A percentile compares a stretch with the other conserved stretches of the same genome.
Evolutionary conservation across 2,113 vertebrate genomes (phyloP).

Genomic region (Salvelinus alpinus): DNA sequence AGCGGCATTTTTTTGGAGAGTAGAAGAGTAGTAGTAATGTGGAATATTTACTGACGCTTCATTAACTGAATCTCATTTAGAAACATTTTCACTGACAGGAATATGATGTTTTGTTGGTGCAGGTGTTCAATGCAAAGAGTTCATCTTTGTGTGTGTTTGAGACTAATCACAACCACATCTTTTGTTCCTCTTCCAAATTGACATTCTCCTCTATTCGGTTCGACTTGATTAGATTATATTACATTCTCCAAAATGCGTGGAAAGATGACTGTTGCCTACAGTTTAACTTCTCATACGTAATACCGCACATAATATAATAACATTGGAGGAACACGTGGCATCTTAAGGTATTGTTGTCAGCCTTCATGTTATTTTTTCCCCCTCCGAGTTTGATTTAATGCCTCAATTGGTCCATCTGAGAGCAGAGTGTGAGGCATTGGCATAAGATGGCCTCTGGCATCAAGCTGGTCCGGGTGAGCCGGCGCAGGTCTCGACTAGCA

Average conservation of each 20-base stretch:
- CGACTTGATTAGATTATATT: too few relatives aligned
- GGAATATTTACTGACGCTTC: background rate
- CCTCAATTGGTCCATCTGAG: conserved; percentile 58
- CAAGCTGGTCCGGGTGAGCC: conserved; percentile 58
- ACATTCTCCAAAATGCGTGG: too few relatives aligned
- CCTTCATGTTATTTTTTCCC: conserved; percentile 10
- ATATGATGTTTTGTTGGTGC: background rate
- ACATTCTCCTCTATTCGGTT: too few relatives aligned
- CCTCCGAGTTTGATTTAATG: conserved; percentile 56
- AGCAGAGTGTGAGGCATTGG: conserved; percentile 53
- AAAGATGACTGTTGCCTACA: too few relatives aligned
- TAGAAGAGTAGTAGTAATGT: background rate
- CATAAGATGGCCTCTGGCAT: conserved; percentile 62
- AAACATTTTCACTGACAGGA: background rate
- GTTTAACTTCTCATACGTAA: too few relatives aligned
- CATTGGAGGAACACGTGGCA: background rate
- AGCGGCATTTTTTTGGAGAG: background rate
- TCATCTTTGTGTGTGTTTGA: too few relatives aligned
- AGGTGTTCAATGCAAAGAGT: background rate
- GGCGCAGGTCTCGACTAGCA: conserved; percentile 68
- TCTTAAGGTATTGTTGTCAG: background rate
- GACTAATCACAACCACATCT: background rate
- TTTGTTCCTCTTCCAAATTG: background rate
- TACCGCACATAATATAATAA: too few relatives aligned
- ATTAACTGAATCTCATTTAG: background rate